Percentiles rank a stretch among this genome's conserved stretches.
Conservation (phyloP, 2,113 vertebrate genomes). For the Ammodytes dubius region DNA sequence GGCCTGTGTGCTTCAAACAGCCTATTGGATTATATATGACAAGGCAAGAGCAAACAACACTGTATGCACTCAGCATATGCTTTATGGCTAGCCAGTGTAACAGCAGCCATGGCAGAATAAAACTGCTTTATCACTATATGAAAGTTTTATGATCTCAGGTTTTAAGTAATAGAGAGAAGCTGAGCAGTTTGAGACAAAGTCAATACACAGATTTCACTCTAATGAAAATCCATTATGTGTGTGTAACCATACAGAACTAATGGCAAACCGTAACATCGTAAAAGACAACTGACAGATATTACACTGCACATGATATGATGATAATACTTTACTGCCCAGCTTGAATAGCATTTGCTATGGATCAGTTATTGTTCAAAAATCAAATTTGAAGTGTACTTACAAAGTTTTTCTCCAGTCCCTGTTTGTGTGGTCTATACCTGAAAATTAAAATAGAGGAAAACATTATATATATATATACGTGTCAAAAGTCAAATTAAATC, state of each 20-base stretch:
- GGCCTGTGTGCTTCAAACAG: conserved; percentile 65
- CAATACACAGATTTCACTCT: conserved; percentile 36
- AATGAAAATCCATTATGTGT: conserved; percentile 25
- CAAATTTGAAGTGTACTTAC: conserved; percentile 60
- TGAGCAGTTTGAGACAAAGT: conserved; percentile 24
- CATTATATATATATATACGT: not conserved
- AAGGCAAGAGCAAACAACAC: conserved; percentile 53
- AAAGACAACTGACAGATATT: not conserved
- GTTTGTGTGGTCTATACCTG: conserved; percentile 74
- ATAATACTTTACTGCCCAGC: not conserved
- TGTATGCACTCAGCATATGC: conserved; percentile 66
- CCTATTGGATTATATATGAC: conserved; percentile 75
- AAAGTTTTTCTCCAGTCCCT: conserved; percentile 75
- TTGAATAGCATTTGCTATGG: not conserved
- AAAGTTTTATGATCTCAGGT: conserved; percentile 47
- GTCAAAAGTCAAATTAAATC: not conserved
- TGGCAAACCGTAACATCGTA: conserved; percentile 3
- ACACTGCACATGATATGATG: not conserved
- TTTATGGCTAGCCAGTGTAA: conserved; percentile 50
- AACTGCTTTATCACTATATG: conserved; percentile 41
- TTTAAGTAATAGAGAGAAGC: conserved; percentile 32
- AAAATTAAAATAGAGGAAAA: conserved; percentile 10
- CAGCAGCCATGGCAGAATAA: conserved; percentile 30
- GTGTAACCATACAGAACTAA: not conserved
- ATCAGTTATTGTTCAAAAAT: conserved; percentile 11